Conservation (phyloP, 2,113 vertebrate species). For the Atherinomorus stipes region DNA sequence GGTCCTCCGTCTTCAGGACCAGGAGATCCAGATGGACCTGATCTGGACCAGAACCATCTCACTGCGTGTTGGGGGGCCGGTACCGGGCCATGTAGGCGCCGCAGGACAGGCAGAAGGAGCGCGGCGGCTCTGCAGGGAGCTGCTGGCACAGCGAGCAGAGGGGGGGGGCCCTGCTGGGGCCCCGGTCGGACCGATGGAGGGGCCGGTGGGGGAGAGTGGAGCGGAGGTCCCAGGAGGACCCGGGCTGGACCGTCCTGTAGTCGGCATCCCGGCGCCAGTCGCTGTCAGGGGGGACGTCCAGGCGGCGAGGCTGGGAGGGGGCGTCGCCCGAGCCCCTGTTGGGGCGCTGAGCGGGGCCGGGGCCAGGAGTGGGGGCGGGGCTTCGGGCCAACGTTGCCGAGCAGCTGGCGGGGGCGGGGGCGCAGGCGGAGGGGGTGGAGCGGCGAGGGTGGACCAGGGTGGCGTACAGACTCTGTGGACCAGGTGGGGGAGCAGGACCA, state of each 20-base stretch:
- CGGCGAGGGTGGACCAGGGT: constrained; percentile 68
- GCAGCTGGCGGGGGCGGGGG: constrained; percentile 49
- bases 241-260: constrained; percentile 61
- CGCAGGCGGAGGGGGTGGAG: constrained; percentile 9
- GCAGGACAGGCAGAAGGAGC: constrained; percentile 73
- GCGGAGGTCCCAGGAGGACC: not conserved
- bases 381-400: constrained; percentile 17
- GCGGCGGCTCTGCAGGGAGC: constrained; percentile 56
- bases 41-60: not conserved
- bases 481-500: not conserved
- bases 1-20: too few relatives aligned
- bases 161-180: constrained; percentile 6
- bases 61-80: constrained; percentile 39
- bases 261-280: constrained; percentile 87
- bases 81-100: constrained; percentile 61
- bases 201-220: constrained; percentile 3
- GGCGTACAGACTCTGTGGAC: constrained; percentile 61
- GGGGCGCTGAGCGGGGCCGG: constrained; percentile 37
- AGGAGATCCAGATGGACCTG: too few relatives aligned
- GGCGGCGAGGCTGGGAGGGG: constrained; percentile 83
- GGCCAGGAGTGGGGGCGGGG: constrained; percentile 16
- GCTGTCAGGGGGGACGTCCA: constrained; percentile 93
- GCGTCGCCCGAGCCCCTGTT: constrained; percentile 6
- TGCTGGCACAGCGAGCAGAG: constrained; percentile 79
- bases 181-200: constrained; percentile 14